Percentiles rank a stretch among this genome's conserved stretches.
Conservation (phyloP, 2,113 vertebrate genomes). For the Apeltes quadracus region DNA sequence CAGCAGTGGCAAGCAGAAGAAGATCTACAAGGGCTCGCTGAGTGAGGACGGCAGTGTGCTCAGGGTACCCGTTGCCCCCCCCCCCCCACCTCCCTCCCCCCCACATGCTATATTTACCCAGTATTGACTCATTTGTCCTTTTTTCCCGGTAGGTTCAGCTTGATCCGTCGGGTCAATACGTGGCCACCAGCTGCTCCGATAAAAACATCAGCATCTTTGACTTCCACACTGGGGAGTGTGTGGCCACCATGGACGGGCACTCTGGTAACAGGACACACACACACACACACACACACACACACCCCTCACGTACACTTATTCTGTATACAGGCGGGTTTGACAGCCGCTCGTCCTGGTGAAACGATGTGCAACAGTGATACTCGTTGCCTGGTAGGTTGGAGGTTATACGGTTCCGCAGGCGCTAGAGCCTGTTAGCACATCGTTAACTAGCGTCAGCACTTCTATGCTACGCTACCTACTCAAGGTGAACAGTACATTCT, state of each 20-base stretch:
- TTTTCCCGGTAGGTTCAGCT: slow-evolving; percentile 86
- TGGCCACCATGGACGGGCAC: slow-evolving; percentile 95
- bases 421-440: too few relatives aligned
- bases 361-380: too few relatives aligned
- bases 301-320: neutral
- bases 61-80: slow-evolving; percentile 78
- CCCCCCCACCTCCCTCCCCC: too few relatives aligned
- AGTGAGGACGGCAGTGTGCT: slow-evolving; percentile 95
- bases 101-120: neutral
- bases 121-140: slow-evolving; percentile 12
- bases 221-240: slow-evolving; percentile 92
- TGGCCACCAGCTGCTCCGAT: slow-evolving; percentile 95
- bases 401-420: too few relatives aligned
- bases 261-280: slow-evolving; percentile 82
- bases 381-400: too few relatives aligned
- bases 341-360: too few relatives aligned
- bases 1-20: slow-evolving; percentile 96
- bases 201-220: slow-evolving; percentile 97
- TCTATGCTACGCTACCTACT: too few relatives aligned
- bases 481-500: too few relatives aligned
- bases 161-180: slow-evolving; percentile 94
- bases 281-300: neutral
- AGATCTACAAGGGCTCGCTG: slow-evolving; percentile 92
- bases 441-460: too few relatives aligned
- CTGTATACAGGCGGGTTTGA: too few relatives aligned